Conservation (phyloP, 2,888 invertebrate species). For the Macaria liturata region DNA sequence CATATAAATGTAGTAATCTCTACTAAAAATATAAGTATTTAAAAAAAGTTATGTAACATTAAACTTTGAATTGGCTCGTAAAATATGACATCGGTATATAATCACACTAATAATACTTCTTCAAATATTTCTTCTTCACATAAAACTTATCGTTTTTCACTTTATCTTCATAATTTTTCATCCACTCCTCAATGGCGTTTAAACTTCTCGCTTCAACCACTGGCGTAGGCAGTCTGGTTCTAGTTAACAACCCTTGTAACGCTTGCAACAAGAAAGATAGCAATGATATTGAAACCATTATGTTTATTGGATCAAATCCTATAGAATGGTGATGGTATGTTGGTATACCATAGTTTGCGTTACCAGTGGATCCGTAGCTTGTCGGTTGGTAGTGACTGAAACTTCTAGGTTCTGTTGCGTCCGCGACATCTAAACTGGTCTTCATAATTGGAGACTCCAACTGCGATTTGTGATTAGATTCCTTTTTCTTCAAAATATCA, state of each 20-base stretch:
- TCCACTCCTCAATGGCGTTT: slow-evolving; percentile 54
- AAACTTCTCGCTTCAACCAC: slow-evolving; percentile 65
- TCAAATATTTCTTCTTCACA: slow-evolving; percentile 56
- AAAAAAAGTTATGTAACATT: too few relatives aligned
- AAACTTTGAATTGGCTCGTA: too few relatives aligned
- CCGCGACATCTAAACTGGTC: slow-evolving; percentile 38
- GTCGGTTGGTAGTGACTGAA: slow-evolving; percentile 62
- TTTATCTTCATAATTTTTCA: slow-evolving; percentile 53
- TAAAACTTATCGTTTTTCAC: slow-evolving; percentile 50
- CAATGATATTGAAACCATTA: slow-evolving; percentile 74
- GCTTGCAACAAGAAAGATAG: slow-evolving; percentile 75
- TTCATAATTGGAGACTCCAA: slow-evolving; percentile 58
- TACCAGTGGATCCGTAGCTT: slow-evolving; percentile 62
- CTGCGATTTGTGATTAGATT: slow-evolving; percentile 47
- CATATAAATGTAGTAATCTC: too few relatives aligned
- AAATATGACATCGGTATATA: too few relatives aligned
- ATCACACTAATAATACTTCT: slow-evolving; percentile 46
- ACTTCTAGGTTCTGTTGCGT: slow-evolving; percentile 52
- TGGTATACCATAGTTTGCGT: slow-evolving; percentile 54
- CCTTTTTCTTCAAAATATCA: slow-evolving; percentile 13
- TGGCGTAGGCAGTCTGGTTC: slow-evolving; percentile 66
- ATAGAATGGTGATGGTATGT: slow-evolving; percentile 78
- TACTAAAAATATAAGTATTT: too few relatives aligned
- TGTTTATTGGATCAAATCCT: slow-evolving; percentile 79
- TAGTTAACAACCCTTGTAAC: slow-evolving; percentile 65